Evolutionary conservation across 2,113 vertebrate species (phyloP).

Genomic region (Saguinus midas): DNA sequence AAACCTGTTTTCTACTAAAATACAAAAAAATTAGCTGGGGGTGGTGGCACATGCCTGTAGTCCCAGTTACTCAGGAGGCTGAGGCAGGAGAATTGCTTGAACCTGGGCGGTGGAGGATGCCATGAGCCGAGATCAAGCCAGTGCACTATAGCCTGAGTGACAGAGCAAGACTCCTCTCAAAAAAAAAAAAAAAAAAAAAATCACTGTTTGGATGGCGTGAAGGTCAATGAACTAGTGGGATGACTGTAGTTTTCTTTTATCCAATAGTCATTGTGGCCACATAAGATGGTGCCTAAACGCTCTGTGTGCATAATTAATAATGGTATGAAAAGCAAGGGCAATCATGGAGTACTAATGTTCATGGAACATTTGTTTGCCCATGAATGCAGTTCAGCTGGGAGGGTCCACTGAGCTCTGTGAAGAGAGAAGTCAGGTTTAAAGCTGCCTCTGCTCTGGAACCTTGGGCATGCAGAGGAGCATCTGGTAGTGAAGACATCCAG

Average conservation of each 20-base stretch:
- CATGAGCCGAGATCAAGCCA: too few species aligned
- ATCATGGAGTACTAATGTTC: background rate
- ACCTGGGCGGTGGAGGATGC: too few species aligned
- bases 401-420: background rate
- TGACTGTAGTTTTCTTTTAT: background rate
- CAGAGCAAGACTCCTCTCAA: too few species aligned
- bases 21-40: too few species aligned
- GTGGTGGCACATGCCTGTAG: too few species aligned
- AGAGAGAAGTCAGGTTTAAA: background rate
- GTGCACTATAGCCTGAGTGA: too few species aligned
- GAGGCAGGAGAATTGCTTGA: too few species aligned
- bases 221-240: background rate
- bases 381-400: background rate
- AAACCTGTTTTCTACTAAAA: too few species aligned
- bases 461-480: background rate
- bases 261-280: background rate
- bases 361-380: background rate
- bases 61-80: too few species aligned
- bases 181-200: background rate
- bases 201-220: background rate
- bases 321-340: background rate
- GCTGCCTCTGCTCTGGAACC: background rate
- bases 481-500: constrained; percentile 1
- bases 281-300: background rate
- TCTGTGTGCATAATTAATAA: background rate